A percentile compares a stretch with the other conserved stretches of the same genome.
phyloP scores from a whole-genome alignment of 2,113 vertebrate genomes.

The Hypanus sabinus region DNA sequence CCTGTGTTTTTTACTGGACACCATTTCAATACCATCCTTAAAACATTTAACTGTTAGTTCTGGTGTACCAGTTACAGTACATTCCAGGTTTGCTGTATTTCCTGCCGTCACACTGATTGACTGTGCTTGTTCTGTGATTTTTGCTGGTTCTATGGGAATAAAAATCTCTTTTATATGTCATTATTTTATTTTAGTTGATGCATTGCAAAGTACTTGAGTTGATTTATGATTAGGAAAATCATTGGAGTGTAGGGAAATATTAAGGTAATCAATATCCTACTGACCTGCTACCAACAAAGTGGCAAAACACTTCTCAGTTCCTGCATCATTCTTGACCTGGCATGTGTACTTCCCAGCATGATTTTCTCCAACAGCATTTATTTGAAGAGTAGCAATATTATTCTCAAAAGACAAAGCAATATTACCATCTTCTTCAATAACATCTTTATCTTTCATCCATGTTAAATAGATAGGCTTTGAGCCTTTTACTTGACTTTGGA shows the following conservation, averaged over 20 bases:
- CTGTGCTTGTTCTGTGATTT: constrained; percentile 84
- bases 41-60: constrained; percentile 88
- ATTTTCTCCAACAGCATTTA: constrained; percentile 64
- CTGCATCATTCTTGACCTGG: constrained; percentile 87
- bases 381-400: constrained; percentile 67
- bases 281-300: constrained; percentile 87
- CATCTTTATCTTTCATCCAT: constrained; percentile 91
- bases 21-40: constrained; percentile 80
- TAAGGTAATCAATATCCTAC: constrained; percentile 42
- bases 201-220: neutral
- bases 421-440: constrained; percentile 76
- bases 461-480: constrained; percentile 76
- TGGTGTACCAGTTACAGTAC: constrained; percentile 84
- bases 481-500: constrained; percentile 70
- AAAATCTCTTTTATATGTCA: constrained; percentile 2
- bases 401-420: constrained; percentile 73
- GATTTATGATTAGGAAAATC: neutral
- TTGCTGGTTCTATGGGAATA: constrained; percentile 75
- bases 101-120: constrained; percentile 80
- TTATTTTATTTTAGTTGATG: neutral
- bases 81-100: constrained; percentile 87
- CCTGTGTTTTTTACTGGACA: constrained; percentile 83
- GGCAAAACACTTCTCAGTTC: constrained; percentile 78
- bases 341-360: constrained; percentile 85
- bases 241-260: no score